Evolutionary conservation across 2,113 vertebrate genomes (phyloP), one percentile per base, ranked within the genome.

Genomic region (Pollachius pollachius): DNA sequence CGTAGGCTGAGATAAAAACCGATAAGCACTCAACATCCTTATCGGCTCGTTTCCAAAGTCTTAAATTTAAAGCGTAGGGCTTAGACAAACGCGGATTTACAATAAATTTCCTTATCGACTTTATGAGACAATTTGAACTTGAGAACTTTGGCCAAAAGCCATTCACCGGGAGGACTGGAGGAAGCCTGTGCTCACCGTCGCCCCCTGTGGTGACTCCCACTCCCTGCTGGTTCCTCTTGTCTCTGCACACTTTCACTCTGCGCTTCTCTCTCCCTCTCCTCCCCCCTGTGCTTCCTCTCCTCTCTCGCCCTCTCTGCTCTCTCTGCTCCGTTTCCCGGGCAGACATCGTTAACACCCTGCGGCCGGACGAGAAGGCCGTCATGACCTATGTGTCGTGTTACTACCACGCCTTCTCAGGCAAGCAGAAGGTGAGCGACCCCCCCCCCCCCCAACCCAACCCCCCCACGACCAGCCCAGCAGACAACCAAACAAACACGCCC

Each of bases 301-400:
- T 89, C 72, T 85, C 74, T 89, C 76, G 85, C 67, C 89, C 77
- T 85, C 79, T 68, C 72, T 71, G 41, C 25, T 21, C 63, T 41
- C 70, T 61, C 56, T 70, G 73, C 81, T 87, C 86, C 87, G 70
- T 85, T 85, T 81, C 94, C 90, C 93, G 93, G 94, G 93, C 94
- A 99, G 97, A 99, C 93, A 94, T 99, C 93, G 89, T 98, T 96
- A 96, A 95, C 94, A 96, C 96, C 94, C 95, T 99, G 96, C 96
- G 95, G 94, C 96, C 92, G 91, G 96, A 98, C 91, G 96, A 97
- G 95, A 96, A 98, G 94, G 97, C 96, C 90, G 89, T 95, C 93
- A 97, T 98, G 96, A 98, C 97, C 90, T 98, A 95, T 94, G 97
- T 98, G 93, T 99, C 97, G 92, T 96, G 97, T 97, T 98, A 96